phyloP scores from a whole-genome alignment of 2,113 vertebrate genomes.

The Cnemophilus loriae region DNA sequence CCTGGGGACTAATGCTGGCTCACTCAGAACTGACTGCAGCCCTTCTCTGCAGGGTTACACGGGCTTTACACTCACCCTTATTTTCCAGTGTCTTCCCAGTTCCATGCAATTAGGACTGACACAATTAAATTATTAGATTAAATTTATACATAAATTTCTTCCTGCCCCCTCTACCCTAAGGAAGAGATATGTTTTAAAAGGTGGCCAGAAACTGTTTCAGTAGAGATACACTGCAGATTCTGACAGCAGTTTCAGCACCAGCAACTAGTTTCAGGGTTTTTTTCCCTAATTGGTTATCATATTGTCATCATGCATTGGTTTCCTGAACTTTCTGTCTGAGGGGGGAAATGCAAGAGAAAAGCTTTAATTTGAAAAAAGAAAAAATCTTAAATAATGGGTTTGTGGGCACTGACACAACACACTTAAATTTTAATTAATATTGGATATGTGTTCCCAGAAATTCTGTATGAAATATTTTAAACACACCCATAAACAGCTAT shows the following conservation, averaged over 20 bases:
- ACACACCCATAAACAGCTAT: not conserved
- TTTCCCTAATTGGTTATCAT: not conserved
- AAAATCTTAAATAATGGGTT: not conserved
- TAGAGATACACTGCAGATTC: not conserved
- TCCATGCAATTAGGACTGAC: not conserved
- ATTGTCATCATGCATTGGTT: not conserved
- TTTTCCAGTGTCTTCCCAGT: not conserved
- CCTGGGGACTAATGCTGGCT: not conserved
- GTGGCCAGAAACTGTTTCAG: not conserved
- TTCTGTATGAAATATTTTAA: not conserved
- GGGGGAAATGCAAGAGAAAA: not conserved
- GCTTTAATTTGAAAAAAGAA: not conserved
- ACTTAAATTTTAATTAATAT: constrained; percentile 51
- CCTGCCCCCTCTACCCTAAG: rapidly evolving
- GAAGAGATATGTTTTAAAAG: not conserved
- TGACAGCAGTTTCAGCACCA: not conserved
- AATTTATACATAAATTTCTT: not conserved
- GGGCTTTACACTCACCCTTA: not conserved
- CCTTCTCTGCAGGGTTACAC: not conserved
- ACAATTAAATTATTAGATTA: not conserved
- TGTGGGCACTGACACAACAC: not conserved
- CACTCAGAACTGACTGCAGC: not conserved
- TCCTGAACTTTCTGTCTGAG: not conserved
- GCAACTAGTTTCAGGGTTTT: not conserved
- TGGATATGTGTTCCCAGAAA: not conserved